phyloP scores from a whole-genome alignment of 2,113 vertebrate genomes.

The Larimichthys crocea region DNA sequence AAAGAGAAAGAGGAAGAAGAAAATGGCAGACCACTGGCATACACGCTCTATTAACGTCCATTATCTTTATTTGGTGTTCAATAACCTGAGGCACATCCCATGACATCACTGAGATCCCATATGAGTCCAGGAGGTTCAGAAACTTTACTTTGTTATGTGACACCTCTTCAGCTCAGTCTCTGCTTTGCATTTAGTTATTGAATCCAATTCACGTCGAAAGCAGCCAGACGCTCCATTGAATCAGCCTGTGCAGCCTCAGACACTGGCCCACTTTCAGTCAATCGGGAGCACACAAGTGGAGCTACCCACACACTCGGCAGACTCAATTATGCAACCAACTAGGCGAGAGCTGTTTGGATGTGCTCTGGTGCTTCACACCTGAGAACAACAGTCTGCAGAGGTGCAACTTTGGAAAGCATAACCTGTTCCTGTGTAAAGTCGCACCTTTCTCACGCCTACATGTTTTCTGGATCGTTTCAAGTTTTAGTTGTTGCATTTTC shows the following conservation, averaged over 20 bases:
- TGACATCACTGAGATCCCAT: not conserved
- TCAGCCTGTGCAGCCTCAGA: conserved; percentile 54
- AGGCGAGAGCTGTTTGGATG: conserved; percentile 39
- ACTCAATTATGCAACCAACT: conserved; percentile 68
- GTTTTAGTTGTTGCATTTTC: not conserved
- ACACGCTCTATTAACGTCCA: conserved; percentile 6
- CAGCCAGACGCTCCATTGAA: conserved; percentile 56
- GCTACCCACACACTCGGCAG: conserved; percentile 73
- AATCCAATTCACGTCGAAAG: conserved; percentile 21
- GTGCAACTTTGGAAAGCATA: conserved; percentile 21
- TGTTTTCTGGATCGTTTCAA: not conserved
- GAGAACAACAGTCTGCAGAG: conserved; percentile 43
- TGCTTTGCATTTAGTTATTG: conserved; percentile 17
- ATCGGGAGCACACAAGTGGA: conserved; percentile 62
- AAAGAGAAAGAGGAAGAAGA: not conserved
- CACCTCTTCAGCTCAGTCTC: not conserved
- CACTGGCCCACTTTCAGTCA: conserved; percentile 74
- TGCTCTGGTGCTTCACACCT: conserved; percentile 52
- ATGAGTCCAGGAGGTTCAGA: not conserved
- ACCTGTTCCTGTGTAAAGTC: not conserved
- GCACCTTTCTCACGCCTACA: not conserved
- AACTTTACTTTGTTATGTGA: not conserved
- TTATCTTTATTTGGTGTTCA: conserved; percentile 3
- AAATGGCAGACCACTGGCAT: not conserved
- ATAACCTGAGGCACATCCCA: conserved; percentile 6